Evolutionary conservation across 2,797 vertebrate genomes (phyloP), one percentile per base, ranked within the genome.

Genomic region (Pseudopleuronectes americanus): DNA sequence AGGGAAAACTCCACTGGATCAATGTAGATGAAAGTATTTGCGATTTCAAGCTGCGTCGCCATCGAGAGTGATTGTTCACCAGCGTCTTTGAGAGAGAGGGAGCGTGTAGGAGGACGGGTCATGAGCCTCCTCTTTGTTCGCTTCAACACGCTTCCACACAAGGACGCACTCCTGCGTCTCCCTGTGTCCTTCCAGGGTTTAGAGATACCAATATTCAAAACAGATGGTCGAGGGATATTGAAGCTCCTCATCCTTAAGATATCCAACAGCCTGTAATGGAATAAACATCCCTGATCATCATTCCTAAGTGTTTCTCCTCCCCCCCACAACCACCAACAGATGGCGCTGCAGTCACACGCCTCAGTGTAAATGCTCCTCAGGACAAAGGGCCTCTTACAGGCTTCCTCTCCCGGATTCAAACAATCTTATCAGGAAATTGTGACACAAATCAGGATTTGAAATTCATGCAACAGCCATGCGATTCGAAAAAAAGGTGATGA

Each of bases 21-120:
- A 16, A 24, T 57, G 26, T 10, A 51, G 63, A 79, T 61, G 1
- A 45, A 71, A 71, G 52, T 68, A 54, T 80, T 68, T 73, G 47
- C 65, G 79, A 70, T 69, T 76, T 78, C 52, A 70, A 76, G 73
- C 81, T 66, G 81, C 26, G 75, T 54, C 47, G 56, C 64, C 12
- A 41, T 64, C 52, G 5, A 63, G 43, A 58, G 31, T 0, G 51
- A 86, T 72, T 83, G 68, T 74, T 87, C 68, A 31, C 47, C n/a
- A 9, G 14, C 31, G 68, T 75, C 66, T 87, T 76, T 67, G 77
- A 83, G 76, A 60, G 77, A 60, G 48, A 79, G 53, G 43, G 66
- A 80, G 65, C 16, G 84, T 74, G 87, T 91, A 84, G 92, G 90
- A 84, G 84, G 88, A 88, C 23, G 51, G 79, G 84, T 89, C 89